Evolutionary conservation across 2,888 invertebrate species (phyloP), one percentile per base, ranked within the genome.

Genomic region (Polydrusus cervinus): DNA sequence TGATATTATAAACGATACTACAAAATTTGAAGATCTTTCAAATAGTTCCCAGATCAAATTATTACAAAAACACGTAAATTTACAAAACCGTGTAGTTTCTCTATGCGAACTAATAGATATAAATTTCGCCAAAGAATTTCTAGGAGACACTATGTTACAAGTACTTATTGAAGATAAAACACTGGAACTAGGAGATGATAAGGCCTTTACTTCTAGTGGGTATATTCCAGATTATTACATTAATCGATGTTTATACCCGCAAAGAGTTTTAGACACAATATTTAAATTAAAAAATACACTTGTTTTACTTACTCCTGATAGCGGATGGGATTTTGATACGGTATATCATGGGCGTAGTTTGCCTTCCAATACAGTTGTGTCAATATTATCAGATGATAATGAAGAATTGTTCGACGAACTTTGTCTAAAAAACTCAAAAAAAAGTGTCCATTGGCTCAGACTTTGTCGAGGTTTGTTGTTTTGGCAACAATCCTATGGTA

Each of bases 151-250:
- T 9, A 10, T 10, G 18, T 62, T 74, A 34, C 47, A 67, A 13
- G 9, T 3, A 20, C 14, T 77, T 18, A 25, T 77, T 25, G 55
- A 66, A 70, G 20, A 60, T 5, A 43, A 68, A 18, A 11, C 25
- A 3, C 43, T 77, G 1, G 10, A 64, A n/a, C 57, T 77, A 16
- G 77, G 77, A 14, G 68, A 77, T 45, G 16, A 9, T 6, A 64
- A 69, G 5, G 34, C 65, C 8, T 77, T 77, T 43, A 45, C 10
- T 13, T 77, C 65, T 47, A 20, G 18, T n/a, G 68, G 68, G 7
- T 75, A 53, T 55, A 51, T 55, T 14, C 57, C 57, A 7, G 43
- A 64, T 5, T 71, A 60, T 60, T 77, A 77, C 30, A 47, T 71
- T 14, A 30, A 47, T 2, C 40, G 77, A 71, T 14, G 43, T 34